Conservation (phyloP, 1,140 invertebrate species). For the Achroia grisella region DNA sequence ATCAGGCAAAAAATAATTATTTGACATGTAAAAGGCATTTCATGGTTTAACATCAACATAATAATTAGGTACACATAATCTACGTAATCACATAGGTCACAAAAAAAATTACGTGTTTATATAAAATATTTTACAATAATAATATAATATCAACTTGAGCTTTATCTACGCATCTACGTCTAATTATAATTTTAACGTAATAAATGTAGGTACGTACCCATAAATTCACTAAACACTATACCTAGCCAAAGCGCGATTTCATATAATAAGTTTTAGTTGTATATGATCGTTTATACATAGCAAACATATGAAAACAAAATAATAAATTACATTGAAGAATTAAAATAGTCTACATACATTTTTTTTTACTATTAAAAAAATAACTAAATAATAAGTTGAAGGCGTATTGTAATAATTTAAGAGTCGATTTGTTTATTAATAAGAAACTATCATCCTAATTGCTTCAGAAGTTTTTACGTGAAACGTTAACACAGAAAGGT, state of each 20-base stretch:
- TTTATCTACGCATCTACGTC: constrained; percentile 35
- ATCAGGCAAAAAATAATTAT: constrained; percentile 27
- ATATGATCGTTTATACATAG: background rate
- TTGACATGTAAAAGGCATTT: constrained; percentile 53
- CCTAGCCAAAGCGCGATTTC: too few species aligned
- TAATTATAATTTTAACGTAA: constrained; percentile 10
- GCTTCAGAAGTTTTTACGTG: too few species aligned
- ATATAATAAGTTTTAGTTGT: too few species aligned
- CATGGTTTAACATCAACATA: constrained; percentile 38
- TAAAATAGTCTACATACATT: too few species aligned
- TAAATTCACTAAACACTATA: background rate
- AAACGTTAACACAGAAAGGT: too few species aligned
- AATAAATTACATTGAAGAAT: too few species aligned
- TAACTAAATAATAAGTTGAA: too few species aligned
- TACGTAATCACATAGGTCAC: constrained; percentile 6
- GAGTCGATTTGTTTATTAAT: too few species aligned
- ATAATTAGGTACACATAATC: constrained; percentile 13
- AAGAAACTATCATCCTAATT: too few species aligned
- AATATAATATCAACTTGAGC: constrained; percentile 42
- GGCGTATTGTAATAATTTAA: too few species aligned
- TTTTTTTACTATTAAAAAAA: too few species aligned
- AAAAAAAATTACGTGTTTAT: constrained; percentile 12
- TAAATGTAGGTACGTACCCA: background rate
- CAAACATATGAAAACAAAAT: too few species aligned
- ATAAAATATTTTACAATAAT: constrained; percentile 23